Evolutionary conservation across 2,888 invertebrate species (phyloP).

Genomic region (Ophioninae sp.): DNA sequence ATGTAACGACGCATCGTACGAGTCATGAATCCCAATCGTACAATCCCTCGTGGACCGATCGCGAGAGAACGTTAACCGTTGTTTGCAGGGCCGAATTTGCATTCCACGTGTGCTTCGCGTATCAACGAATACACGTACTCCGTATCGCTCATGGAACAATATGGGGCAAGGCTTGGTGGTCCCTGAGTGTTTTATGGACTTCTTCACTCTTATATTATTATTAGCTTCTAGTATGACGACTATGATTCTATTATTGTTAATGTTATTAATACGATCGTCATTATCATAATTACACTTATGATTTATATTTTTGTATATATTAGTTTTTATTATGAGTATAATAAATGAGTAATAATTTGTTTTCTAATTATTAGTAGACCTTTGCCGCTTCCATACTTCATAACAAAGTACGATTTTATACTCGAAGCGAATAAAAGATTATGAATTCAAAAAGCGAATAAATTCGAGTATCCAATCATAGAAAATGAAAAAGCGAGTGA

Average conservation of each 20-base stretch:
- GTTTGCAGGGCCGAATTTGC: constrained; percentile 53
- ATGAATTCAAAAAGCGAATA: too few species aligned
- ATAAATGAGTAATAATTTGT: not conserved
- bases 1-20: constrained; percentile 54
- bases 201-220: constrained; percentile 5
- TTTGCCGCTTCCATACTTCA: not conserved
- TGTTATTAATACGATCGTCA: not conserved
- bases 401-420: too few species aligned
- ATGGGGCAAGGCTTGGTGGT: constrained; percentile 14
- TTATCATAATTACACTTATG: not conserved
- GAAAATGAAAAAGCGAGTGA: not conserved
- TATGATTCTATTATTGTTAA: not conserved
- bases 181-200: constrained; percentile 9
- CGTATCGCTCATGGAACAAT: constrained; percentile 6
- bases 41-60: constrained; percentile 34
- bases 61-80: constrained; percentile 40
- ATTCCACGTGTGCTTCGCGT: constrained; percentile 33
- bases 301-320: not conserved
- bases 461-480: not conserved
- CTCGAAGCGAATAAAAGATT: not conserved
- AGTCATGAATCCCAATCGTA: constrained; percentile 60
- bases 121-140: not conserved
- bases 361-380: not conserved
- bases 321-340: not conserved
- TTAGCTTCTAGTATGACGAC: constrained; percentile 2